Conservation (phyloP, 2,113 vertebrate genomes). For the Trichechus manatus region DNA sequence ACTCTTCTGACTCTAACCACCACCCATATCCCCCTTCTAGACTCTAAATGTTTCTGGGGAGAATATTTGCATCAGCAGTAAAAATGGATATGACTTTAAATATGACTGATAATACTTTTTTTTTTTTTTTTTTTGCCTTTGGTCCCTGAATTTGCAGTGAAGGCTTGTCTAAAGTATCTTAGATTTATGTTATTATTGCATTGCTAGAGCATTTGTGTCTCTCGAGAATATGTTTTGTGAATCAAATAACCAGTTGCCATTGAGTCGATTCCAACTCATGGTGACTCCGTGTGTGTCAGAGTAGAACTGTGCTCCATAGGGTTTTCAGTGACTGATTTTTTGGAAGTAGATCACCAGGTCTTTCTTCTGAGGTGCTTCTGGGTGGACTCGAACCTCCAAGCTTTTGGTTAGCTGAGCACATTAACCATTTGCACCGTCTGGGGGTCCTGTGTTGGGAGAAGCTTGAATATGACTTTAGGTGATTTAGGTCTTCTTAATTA, state of each 20-base stretch:
- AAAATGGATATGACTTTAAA: background rate
- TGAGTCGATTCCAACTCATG: background rate
- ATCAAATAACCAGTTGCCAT: background rate
- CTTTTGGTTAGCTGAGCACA: background rate
- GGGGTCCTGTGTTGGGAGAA: background rate
- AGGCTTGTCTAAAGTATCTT: background rate
- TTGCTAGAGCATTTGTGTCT: background rate
- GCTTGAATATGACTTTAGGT: background rate
- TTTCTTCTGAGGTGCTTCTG: background rate
- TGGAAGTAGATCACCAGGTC: background rate
- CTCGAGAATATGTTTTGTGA: background rate
- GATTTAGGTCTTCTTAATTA: slow-evolving; percentile 37
- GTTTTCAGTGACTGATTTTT: background rate
- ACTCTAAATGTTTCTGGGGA: background rate
- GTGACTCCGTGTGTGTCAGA: background rate
- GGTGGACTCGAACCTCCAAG: background rate
- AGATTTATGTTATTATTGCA: background rate
- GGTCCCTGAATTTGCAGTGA: background rate
- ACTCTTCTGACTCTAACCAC: background rate
- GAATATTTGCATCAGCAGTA: background rate
- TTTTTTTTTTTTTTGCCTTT: background rate
- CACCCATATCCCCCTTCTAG: background rate
- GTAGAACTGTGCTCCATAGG: background rate
- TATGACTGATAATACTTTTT: background rate
- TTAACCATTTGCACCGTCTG: background rate